Percentiles rank a stretch among this genome's conserved stretches.
phyloP scores from a whole-genome alignment of 1,140 invertebrate species.

The Drosophila auraria region DNA sequence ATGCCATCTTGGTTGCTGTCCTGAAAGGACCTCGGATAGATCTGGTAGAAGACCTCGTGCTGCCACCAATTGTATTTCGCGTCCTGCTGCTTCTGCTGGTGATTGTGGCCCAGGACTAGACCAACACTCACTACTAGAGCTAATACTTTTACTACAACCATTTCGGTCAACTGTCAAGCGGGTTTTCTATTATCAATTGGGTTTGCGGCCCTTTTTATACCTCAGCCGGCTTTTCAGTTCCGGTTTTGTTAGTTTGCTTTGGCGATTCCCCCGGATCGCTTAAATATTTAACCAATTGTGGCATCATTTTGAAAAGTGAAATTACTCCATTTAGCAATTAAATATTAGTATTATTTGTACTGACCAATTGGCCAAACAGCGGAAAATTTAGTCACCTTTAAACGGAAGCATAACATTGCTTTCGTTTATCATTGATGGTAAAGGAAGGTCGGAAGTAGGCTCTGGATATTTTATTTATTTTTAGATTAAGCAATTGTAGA shows the following conservation, averaged over 20 bases:
- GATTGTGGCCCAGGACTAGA: conserved; percentile 4
- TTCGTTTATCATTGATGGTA: not conserved
- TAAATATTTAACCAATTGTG: conserved; percentile 64
- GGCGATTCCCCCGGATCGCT: conserved; percentile 17
- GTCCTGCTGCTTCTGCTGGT: conserved; percentile 20
- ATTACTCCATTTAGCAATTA: conserved; percentile 31
- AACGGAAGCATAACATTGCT: not conserved
- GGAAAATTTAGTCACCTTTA: conserved; percentile 19
- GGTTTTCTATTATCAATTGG: conserved; percentile 26
- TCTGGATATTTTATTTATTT: not conserved
- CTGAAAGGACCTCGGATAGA: conserved; percentile 72
- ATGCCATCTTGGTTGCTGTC: conserved; percentile 69
- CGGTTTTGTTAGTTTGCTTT: conserved; percentile 54
- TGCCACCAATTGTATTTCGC: conserved; percentile 63
- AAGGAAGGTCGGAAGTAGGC: conserved; percentile 7
- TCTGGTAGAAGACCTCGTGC: conserved; percentile 73
- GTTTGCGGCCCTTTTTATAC: conserved; percentile 63
- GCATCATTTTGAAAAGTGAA: conserved; percentile 25
- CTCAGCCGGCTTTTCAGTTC: conserved; percentile 23
- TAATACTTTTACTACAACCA: conserved; percentile 31
- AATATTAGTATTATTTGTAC: conserved; percentile 15
- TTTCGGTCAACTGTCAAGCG: conserved; percentile 30
- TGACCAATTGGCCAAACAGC: conserved; percentile 44
- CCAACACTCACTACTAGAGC: conserved; percentile 20
- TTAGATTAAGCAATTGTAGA: not conserved